Conservation (phyloP, 2,888 invertebrate species). For the Eudasyphora cyanicolor region DNA sequence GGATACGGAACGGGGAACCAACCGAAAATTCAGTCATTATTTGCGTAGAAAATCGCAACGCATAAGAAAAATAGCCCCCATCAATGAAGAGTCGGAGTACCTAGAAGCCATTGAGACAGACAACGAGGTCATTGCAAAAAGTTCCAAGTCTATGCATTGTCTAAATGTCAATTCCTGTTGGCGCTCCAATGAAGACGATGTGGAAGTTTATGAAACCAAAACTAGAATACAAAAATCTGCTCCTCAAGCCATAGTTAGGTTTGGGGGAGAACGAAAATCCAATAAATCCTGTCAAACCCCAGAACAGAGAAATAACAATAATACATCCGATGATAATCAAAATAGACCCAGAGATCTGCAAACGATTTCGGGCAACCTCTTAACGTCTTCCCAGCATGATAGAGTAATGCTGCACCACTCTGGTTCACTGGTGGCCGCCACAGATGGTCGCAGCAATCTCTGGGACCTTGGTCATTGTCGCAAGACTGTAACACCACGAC, state of each 20-base stretch:
- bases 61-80: constrained; percentile 55
- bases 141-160: constrained; percentile 62
- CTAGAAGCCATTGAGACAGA: not conserved
- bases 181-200: constrained; percentile 59
- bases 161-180: constrained; percentile 54
- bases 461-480: not conserved
- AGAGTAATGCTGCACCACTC: constrained; percentile 61
- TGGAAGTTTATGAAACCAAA: constrained; percentile 68
- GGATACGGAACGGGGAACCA: not conserved
- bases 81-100: constrained; percentile 57
- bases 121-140: not conserved
- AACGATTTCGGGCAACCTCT: constrained; percentile 36
- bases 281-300: not conserved
- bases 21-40: constrained; percentile 42
- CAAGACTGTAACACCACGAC: constrained; percentile 10
- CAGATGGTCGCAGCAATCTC: constrained; percentile 17
- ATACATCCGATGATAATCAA: not conserved
- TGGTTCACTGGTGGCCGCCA: constrained; percentile 55
- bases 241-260: not conserved
- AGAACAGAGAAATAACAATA: not conserved
- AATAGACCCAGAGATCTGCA: constrained; percentile 1
- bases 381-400: constrained; percentile 55
- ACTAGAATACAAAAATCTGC: constrained; percentile 61
- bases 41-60: constrained; percentile 39
- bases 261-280: not conserved